phyloP scores from a whole-genome alignment of 2,113 vertebrate species.

The Hystrix brachyura region DNA sequence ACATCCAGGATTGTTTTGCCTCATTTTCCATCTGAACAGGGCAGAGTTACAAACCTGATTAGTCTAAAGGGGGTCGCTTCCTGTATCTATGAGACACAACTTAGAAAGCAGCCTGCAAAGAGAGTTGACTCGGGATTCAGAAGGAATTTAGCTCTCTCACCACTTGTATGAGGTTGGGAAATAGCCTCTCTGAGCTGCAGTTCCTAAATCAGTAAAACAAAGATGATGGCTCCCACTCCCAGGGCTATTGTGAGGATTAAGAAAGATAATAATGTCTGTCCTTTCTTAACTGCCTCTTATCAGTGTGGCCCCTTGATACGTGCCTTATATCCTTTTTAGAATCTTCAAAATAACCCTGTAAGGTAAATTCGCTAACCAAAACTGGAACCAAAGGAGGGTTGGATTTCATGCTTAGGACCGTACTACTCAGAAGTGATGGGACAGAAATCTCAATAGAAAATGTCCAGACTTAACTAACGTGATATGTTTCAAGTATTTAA shows the following conservation, averaged over 20 bases:
- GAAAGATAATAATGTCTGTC: conserved; percentile 6
- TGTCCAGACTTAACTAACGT: not conserved
- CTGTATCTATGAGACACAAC: not conserved
- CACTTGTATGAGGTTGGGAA: not conserved
- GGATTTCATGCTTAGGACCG: not conserved
- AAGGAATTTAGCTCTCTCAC: not conserved
- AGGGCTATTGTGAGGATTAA: not conserved
- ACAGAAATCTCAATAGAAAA: conserved; percentile 14
- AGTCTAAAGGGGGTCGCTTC: not conserved
- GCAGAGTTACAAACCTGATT: not conserved
- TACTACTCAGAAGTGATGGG: not conserved
- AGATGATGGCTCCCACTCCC: not conserved
- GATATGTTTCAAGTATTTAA: not conserved
- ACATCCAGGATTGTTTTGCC: not conserved
- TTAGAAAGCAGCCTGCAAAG: not conserved
- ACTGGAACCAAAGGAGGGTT: not conserved
- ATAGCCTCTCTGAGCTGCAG: not conserved
- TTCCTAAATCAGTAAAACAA: conserved; percentile 8
- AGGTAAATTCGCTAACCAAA: not conserved
- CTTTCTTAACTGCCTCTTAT: conserved; percentile 35
- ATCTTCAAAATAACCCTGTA: conserved; percentile 19
- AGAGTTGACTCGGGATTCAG: not conserved
- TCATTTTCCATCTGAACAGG: not conserved
- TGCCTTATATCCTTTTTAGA: not conserved
- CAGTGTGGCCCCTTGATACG: not conserved